These are phyloP conservation scores for Bruchidius siliquastri DNA, from an alignment of 2,888 invertebrate species.

Conservation along the genomic window DNA sequence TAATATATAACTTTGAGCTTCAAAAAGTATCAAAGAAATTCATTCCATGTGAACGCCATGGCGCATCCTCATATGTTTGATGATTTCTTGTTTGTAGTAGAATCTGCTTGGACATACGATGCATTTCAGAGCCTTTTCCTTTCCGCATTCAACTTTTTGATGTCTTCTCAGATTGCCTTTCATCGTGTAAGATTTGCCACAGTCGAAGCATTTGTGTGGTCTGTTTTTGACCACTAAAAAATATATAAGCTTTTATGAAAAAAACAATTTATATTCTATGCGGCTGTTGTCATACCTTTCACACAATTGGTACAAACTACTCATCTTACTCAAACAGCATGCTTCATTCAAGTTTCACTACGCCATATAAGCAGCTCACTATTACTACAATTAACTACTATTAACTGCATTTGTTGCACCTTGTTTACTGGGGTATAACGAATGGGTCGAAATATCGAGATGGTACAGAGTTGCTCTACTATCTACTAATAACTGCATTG, in stretches of 20 bases:
- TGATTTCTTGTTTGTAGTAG: slow-evolving; percentile 34
- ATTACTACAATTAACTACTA: not conserved
- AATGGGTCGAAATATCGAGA: too few relatives aligned
- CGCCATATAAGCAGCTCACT: not conserved
- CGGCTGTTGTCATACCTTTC: not conserved
- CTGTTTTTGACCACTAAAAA: not conserved
- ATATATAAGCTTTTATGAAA: not conserved
- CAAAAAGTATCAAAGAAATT: not conserved
- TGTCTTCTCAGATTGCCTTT: slow-evolving; percentile 15
- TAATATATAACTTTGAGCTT: too few relatives aligned
- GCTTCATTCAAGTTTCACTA: not conserved
- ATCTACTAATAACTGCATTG: too few relatives aligned
- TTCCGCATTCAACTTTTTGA: slow-evolving; percentile 35
- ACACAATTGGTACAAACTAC: not conserved
- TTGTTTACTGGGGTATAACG: too few relatives aligned
- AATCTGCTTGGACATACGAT: slow-evolving; percentile 25
- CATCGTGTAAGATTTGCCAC: slow-evolving; percentile 13
- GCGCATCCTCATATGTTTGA: slow-evolving; percentile 21
- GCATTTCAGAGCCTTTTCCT: slow-evolving; percentile 51
- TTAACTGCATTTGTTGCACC: too few relatives aligned
- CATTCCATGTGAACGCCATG: slow-evolving; percentile 4
- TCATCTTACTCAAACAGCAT: not conserved
- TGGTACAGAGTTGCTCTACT: too few relatives aligned
- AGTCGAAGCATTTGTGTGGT: slow-evolving; percentile 6
- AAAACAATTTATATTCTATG: not conserved